These are phyloP conservation scores for Frieseomelitta varia DNA, from an alignment of 1,140 invertebrate genomes.

Conservation along the genomic window DNA sequence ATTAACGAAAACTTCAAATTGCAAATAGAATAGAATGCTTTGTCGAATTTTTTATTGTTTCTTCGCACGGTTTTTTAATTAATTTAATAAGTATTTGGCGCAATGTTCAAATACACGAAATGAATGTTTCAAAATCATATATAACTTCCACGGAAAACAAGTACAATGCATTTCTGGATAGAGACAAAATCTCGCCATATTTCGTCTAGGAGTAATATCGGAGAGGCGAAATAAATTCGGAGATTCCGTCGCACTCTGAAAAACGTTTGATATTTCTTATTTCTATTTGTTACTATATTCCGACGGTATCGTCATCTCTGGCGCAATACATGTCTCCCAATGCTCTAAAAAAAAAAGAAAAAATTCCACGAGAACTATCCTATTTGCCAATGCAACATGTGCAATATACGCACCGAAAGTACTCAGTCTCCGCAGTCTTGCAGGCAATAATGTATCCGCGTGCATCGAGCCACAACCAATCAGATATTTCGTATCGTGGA, in stretches of 20 bases:
- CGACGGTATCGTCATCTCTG: background rate
- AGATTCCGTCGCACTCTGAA: background rate
- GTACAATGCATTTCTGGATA: background rate
- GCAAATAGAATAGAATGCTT: too few relatives aligned
- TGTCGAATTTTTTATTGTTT: too few relatives aligned
- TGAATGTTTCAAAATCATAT: background rate
- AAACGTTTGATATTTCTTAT: background rate
- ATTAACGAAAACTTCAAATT: background rate
- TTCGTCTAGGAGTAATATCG: background rate
- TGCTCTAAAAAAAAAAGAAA: background rate
- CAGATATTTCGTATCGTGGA: background rate
- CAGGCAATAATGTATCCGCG: background rate
- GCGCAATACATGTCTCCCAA: background rate
- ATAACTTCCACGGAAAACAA: too few relatives aligned
- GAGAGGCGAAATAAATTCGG: background rate
- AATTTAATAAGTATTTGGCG: background rate
- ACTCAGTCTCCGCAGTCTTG: too few relatives aligned
- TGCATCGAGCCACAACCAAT: constrained; percentile 8
- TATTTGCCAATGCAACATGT: background rate
- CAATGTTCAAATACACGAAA: background rate
- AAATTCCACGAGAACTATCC: background rate
- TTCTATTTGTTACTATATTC: background rate
- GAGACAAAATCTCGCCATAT: background rate
- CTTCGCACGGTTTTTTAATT: background rate
- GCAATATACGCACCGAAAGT: background rate